A percentile compares a stretch with the other conserved stretches of the same genome.
phyloP scores from a whole-genome alignment of 2,888 invertebrate species.

The Ethmia dodecea region DNA sequence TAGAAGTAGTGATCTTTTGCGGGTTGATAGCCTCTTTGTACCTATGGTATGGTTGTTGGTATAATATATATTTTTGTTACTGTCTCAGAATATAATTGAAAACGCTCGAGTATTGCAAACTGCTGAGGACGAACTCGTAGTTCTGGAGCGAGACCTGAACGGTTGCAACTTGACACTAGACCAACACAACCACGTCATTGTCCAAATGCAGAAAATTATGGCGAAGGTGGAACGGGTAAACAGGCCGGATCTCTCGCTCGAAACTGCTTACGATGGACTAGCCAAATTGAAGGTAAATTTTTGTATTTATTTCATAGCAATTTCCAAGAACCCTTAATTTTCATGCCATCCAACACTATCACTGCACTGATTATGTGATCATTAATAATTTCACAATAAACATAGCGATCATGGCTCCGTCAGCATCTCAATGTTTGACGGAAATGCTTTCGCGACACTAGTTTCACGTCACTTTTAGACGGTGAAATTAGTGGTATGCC shows the following conservation, averaged over 20 bases:
- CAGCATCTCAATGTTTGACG: too few relatives aligned
- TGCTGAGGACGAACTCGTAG: constrained; percentile 87
- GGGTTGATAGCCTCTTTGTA: too few relatives aligned
- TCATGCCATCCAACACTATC: not conserved
- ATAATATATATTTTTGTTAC: not conserved
- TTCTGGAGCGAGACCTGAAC: constrained; percentile 87
- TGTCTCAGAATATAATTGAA: constrained; percentile 86
- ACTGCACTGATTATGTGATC: not conserved
- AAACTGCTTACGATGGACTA: constrained; percentile 61
- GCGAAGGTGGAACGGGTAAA: constrained; percentile 80
- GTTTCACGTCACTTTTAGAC: too few relatives aligned
- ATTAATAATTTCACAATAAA: too few relatives aligned
- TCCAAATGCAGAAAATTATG: constrained; percentile 81
- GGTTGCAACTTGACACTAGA: constrained; percentile 81
- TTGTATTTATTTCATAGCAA: not conserved
- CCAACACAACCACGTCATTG: constrained; percentile 84
- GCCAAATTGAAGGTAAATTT: constrained; percentile 57
- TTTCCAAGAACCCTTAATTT: not conserved
- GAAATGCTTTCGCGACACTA: too few relatives aligned
- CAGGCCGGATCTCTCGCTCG: constrained; percentile 48
- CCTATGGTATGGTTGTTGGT: too few relatives aligned
- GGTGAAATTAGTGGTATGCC: too few relatives aligned
- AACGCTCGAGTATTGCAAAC: constrained; percentile 87
- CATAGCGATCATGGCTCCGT: too few relatives aligned
- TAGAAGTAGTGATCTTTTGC: too few relatives aligned